phyloP scores from a whole-genome alignment of 2,797 vertebrate genomes.

The Rhyacichthys aspro region DNA sequence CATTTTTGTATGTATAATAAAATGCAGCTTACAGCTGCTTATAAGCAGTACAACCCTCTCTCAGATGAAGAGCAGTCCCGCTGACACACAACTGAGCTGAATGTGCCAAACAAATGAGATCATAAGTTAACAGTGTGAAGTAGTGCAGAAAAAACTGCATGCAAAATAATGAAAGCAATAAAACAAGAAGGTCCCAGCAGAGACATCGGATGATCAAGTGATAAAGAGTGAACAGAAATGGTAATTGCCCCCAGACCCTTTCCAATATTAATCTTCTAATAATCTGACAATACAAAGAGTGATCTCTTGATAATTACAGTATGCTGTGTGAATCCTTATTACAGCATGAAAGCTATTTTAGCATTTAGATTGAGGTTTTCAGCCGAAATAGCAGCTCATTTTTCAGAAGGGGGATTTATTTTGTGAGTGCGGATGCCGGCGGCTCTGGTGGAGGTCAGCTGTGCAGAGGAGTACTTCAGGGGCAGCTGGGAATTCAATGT shows the following conservation, averaged over 20 bases:
- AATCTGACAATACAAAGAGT: constrained; percentile 56
- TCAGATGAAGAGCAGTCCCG: constrained; percentile 1
- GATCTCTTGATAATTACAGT: constrained; percentile 59
- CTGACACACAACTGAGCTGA: constrained; percentile 5
- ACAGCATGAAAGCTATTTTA: constrained; percentile 45
- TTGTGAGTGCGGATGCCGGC: constrained; percentile 29
- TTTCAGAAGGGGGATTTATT: constrained; percentile 23
- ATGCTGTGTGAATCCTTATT: constrained; percentile 40
- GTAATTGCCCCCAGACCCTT: constrained; percentile 56
- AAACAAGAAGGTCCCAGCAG: constrained; percentile 33
- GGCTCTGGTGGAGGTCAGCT: constrained; percentile 41
- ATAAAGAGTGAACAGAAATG: constrained; percentile 30
- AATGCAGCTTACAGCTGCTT: no score
- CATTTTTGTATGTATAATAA: no score
- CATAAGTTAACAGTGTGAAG: constrained; percentile 34
- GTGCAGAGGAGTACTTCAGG: constrained; percentile 16
- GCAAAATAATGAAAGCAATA: constrained; percentile 50
- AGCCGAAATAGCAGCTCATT: constrained; percentile 19
- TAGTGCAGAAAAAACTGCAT: constrained; percentile 34
- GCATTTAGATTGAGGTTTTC: constrained; percentile 53
- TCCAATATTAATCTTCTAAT: constrained; percentile 66
- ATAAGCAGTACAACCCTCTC: neutral
- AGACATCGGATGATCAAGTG: constrained; percentile 38
- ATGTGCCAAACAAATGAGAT: constrained; percentile 31
- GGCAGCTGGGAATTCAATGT: constrained; percentile 23